Evolutionary conservation across 2,888 invertebrate genomes (phyloP), one percentile per base, ranked within the genome.

Genomic region (Cryptosula pallasiana): DNA sequence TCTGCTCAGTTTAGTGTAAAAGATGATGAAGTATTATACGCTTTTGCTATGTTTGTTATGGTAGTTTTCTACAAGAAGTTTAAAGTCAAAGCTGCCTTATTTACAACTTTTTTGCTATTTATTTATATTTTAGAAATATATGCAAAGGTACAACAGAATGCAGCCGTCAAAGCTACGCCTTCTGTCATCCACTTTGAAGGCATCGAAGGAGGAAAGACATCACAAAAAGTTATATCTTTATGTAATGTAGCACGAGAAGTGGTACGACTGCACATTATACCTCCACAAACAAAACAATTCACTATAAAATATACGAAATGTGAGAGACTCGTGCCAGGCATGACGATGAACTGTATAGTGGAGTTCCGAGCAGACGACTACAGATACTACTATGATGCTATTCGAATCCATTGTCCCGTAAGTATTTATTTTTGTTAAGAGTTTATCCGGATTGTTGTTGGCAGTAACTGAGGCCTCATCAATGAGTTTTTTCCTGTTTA

Each of bases 321-420:
- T 69, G 84, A 79, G 69, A 76, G 81, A 54, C 75, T 84, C 72
- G 83, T 83, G 13, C 81, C 84, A 32, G 84, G 84, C 2, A 75
- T 82, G 72, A 80, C 81, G 2, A 71, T 84, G 25, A 81, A 81
- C 16, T 83, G 84, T 76, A 77, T 76, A 29, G 75, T 84, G n/a
- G 83, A 83, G 72, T 84, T 84, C 73, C 78, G 74, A 20, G 82
- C 84, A 2, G 81, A 82, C 74, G 83, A 84, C 75, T 83, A 82
- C 80, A 72, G 83, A 63, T 84, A 84, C 73, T 84, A 83, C 74
- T 83, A 84, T 78, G 84, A 84, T 73, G 81, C 83, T 71, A 80
- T 84, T 63, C 76, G 83, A 69, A 81, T 84, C 34, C 81, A 83
- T 74, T 81, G 81, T 71, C 79, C 78, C 69, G 84, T 83, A 78